These are phyloP conservation scores for Pangasius mekongensis DNA, from an alignment of 2,797 vertebrate genomes.

Conservation along the genomic window DNA sequence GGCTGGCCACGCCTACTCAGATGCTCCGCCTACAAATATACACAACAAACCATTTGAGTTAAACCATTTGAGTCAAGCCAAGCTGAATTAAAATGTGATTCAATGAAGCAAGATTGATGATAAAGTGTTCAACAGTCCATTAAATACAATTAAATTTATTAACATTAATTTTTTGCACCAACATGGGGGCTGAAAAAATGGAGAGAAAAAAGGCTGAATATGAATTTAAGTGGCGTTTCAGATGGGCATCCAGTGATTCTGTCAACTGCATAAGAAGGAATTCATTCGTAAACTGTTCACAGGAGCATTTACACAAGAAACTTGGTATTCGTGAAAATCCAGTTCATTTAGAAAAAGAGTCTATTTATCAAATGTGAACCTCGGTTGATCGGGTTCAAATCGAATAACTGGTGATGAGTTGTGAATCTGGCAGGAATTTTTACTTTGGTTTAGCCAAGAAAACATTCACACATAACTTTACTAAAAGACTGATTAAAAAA, in stretches of 20 bases:
- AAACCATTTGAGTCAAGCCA: neutral
- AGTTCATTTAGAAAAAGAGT: neutral
- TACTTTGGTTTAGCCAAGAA: neutral
- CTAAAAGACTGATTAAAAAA: neutral
- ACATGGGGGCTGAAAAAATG: neutral
- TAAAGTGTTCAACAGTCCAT: neutral
- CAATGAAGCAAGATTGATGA: neutral
- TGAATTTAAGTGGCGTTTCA: neutral
- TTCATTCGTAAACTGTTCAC: neutral
- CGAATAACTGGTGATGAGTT: neutral
- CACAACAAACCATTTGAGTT: neutral
- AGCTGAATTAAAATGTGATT: neutral
- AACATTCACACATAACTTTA: neutral
- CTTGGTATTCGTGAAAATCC: neutral
- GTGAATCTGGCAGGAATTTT: neutral
- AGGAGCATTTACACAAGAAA: neutral
- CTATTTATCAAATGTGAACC: neutral
- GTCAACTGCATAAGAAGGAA: neutral
- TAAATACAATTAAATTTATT: neutral
- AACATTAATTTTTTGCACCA: no score
- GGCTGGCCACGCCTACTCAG: conserved; percentile 80
- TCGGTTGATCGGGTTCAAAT: neutral
- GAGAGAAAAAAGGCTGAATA: no score
- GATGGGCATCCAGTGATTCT: neutral
- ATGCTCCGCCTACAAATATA: conserved; percentile 80